Evolutionary conservation across 2,113 vertebrate genomes (phyloP).

Genomic region (Balaeniceps rex): DNA sequence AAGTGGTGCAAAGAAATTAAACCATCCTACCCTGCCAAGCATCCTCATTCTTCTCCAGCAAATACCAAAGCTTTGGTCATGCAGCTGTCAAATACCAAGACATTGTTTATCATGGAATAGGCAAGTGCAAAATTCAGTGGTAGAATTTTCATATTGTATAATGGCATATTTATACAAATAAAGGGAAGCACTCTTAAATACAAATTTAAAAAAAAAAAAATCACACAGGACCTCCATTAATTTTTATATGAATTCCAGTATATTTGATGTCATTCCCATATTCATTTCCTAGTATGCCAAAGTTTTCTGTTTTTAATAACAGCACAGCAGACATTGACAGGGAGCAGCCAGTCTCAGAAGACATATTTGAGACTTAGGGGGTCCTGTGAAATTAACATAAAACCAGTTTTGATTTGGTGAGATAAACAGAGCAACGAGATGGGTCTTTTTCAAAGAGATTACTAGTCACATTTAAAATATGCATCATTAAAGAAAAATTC

Average conservation of each 20-base stretch:
- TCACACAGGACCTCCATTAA: background rate
- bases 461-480: background rate
- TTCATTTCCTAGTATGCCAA: background rate
- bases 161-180: background rate
- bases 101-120: background rate
- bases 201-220: background rate
- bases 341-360: background rate
- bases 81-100: slow-evolving; percentile 13
- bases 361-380: background rate
- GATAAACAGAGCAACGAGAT: background rate
- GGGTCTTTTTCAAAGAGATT: background rate
- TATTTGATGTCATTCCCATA: background rate
- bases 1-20: background rate
- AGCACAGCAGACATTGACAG: background rate
- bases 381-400: background rate
- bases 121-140: background rate
- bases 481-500: background rate
- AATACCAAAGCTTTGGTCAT: slow-evolving; percentile 25
- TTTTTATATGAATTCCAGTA: background rate
- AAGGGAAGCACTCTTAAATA: background rate
- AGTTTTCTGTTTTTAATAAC: background rate
- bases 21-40: background rate
- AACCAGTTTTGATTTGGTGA: background rate
- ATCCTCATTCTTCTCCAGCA: background rate
- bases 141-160: background rate